Percentiles rank a stretch among this genome's conserved stretches.
These are phyloP conservation scores for Danaus plexippus DNA, from an alignment of 1,140 invertebrate genomes.

Conservation along the genomic window DNA sequence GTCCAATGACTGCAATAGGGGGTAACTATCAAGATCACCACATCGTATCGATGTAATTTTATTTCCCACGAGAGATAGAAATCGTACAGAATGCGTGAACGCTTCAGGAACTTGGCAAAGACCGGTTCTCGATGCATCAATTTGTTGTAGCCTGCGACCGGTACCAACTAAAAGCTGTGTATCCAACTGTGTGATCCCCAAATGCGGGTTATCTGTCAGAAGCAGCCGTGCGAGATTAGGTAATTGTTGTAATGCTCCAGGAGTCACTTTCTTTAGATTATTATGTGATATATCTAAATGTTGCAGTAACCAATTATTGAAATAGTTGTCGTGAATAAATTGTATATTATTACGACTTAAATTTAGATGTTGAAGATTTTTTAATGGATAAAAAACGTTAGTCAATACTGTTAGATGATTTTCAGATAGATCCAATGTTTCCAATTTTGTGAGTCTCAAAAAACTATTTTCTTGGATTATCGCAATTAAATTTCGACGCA, in stretches of 20 bases:
- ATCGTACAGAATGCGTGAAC: slow-evolving; percentile 86
- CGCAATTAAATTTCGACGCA: slow-evolving; percentile 56
- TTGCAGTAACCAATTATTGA: slow-evolving; percentile 74
- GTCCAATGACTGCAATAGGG: slow-evolving; percentile 84
- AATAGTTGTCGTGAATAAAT: slow-evolving; percentile 76
- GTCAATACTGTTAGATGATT: slow-evolving; percentile 74
- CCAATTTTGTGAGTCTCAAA: slow-evolving; percentile 65
- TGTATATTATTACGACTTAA: slow-evolving; percentile 79
- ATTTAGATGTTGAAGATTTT: slow-evolving; percentile 78
- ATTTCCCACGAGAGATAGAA: slow-evolving; percentile 85
- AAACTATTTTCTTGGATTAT: slow-evolving; percentile 65
- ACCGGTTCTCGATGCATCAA: slow-evolving; percentile 87
- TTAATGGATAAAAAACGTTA: slow-evolving; percentile 73
- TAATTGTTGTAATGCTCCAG: slow-evolving; percentile 81
- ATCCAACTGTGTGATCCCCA: slow-evolving; percentile 73
- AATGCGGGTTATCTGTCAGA: slow-evolving; percentile 79
- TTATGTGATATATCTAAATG: slow-evolving; percentile 88
- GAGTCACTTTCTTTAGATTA: slow-evolving; percentile 77
- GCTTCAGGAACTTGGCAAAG: slow-evolving; percentile 85
- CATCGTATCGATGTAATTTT: slow-evolving; percentile 79
- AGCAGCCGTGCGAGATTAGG: slow-evolving; percentile 83
- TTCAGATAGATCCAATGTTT: slow-evolving; percentile 75
- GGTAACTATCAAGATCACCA: slow-evolving; percentile 92
- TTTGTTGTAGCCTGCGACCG: slow-evolving; percentile 80
- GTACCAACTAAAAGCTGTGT: slow-evolving; percentile 78